These are phyloP conservation scores for Urocynchramus pylzowi DNA, from an alignment of 2,113 vertebrate species.

Conservation along the genomic window DNA sequence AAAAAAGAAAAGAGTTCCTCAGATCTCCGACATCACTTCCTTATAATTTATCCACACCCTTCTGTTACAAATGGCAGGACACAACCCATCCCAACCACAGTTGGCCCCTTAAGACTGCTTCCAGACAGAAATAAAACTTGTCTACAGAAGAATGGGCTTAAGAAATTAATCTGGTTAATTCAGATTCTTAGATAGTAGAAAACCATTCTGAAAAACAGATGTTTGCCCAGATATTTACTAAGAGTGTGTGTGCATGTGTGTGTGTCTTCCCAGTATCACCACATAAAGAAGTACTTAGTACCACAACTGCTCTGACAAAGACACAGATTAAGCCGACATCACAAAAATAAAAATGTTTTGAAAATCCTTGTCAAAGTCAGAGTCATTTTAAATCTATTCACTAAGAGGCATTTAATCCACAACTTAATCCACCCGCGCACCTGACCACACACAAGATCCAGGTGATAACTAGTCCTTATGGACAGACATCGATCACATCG, in stretches of 20 bases:
- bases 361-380: background rate
- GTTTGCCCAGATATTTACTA: background rate
- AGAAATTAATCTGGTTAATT: background rate
- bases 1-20: background rate
- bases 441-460: background rate
- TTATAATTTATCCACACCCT: background rate
- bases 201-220: background rate
- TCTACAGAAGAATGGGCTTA: background rate
- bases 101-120: background rate
- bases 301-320: background rate
- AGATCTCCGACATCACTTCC: background rate
- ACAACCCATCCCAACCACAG: background rate
- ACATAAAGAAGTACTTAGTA: background rate
- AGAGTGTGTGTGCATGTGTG: accelerated
- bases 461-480: background rate
- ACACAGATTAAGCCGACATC: accelerated
- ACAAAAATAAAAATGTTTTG: background rate
- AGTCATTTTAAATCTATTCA: background rate
- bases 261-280: background rate
- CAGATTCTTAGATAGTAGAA: background rate
- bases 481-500: background rate
- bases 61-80: background rate
- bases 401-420: accelerated
- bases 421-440: background rate
- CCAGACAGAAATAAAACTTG: background rate